Evolutionary conservation across 2,888 invertebrate genomes (phyloP).

Genomic region (Nebria salina): DNA sequence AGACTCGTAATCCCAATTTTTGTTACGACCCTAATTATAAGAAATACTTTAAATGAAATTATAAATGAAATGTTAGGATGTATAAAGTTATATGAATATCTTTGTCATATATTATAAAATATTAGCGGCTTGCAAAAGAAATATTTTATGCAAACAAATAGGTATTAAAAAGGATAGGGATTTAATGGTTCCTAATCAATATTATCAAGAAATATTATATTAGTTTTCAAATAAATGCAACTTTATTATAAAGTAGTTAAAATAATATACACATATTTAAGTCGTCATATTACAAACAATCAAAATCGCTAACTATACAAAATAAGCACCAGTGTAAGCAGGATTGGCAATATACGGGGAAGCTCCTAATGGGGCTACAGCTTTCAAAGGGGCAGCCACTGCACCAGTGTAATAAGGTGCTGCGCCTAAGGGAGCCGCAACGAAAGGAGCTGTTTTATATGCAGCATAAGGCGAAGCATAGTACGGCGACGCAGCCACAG

Average conservation of each 20-base stretch:
- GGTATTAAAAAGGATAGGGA: too few species aligned
- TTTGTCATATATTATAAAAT: too few species aligned
- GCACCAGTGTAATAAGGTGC: background rate
- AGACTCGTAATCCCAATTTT: too few species aligned
- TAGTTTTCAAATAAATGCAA: background rate
- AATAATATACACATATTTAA: background rate
- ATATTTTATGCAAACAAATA: too few species aligned
- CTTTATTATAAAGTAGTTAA: background rate
- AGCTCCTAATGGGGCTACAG: background rate
- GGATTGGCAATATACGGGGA: background rate
- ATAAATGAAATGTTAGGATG: too few species aligned
- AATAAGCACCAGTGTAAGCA: background rate
- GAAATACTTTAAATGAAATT: too few species aligned
- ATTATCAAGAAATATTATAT: background rate
- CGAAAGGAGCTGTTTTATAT: background rate
- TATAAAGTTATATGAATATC: too few species aligned
- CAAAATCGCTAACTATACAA: background rate
- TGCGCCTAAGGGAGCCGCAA: background rate
- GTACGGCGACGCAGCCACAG: background rate
- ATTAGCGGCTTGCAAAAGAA: too few species aligned
- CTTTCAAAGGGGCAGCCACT: background rate
- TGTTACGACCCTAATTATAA: too few species aligned
- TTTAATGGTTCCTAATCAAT: too few species aligned
- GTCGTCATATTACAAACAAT: background rate
- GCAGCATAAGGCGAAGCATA: background rate